Evolutionary conservation across 2,113 vertebrate species (phyloP).

Genomic region (Gallinago undulata): DNA sequence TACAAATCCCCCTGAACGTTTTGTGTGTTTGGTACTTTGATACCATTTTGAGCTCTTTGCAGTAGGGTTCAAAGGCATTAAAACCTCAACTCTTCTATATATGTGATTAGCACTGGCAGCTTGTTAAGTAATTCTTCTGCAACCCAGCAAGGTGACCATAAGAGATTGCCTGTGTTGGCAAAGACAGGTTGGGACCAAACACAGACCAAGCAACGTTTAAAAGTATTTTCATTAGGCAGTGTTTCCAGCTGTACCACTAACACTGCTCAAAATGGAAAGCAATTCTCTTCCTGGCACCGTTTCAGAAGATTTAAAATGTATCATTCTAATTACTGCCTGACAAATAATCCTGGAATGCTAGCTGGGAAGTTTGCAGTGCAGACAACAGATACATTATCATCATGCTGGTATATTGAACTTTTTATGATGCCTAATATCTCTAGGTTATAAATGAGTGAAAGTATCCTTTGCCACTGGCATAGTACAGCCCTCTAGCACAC

Average conservation of each 20-base stretch:
- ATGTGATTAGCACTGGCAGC: not conserved
- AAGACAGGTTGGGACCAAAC: conserved; percentile 39
- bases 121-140: not conserved
- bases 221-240: conserved; percentile 72
- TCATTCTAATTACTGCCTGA: conserved; percentile 69
- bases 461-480: not conserved
- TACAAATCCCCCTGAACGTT: not conserved
- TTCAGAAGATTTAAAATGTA: conserved; percentile 57
- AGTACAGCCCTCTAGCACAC: not conserved
- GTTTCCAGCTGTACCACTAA: conserved; percentile 59
- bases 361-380: conserved; percentile 40
- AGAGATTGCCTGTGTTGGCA: not conserved
- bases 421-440: conserved; percentile 54
- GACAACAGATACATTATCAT: conserved; percentile 53
- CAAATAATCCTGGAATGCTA: conserved; percentile 49
- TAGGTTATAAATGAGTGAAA: conserved; percentile 21
- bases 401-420: conserved; percentile 60
- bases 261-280: conserved; percentile 43
- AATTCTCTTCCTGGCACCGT: conserved; percentile 68
- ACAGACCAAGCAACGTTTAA: conserved; percentile 59
- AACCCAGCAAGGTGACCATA: not conserved
- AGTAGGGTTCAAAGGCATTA: not conserved
- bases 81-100: not conserved
- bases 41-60: not conserved
- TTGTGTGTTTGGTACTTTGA: not conserved